Conservation (phyloP, 2,797 vertebrate species). For the Gymnothorax reevesii region DNA sequence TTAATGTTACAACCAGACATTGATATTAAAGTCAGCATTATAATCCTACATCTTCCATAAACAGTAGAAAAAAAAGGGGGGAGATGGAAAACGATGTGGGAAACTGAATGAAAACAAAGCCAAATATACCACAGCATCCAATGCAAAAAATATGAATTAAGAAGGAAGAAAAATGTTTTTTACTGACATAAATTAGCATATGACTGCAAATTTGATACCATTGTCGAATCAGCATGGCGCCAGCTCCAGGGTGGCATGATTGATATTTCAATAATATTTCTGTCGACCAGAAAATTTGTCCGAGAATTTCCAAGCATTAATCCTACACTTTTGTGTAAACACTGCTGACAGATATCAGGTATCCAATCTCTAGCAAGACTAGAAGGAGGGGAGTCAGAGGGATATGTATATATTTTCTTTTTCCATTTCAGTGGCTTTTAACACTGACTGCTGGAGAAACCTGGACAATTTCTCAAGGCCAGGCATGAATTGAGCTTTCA, state of each 20-base stretch:
- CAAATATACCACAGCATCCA: not conserved
- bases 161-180: not conserved
- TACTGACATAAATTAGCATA: not conserved
- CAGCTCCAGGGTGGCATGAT: constrained; percentile 8
- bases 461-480: constrained; percentile 21
- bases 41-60: not conserved
- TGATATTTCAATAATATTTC: constrained; percentile 19
- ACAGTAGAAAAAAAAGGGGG: not conserved
- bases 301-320: not conserved
- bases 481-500: constrained; percentile 25
- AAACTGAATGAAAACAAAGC: not conserved
- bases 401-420: constrained; percentile 25
- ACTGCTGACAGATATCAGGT: constrained; percentile 4
- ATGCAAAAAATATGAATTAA: not conserved
- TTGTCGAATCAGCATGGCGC: not conserved
- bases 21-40: not conserved
- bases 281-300: not conserved
- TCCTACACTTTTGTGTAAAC: not conserved
- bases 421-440: constrained; percentile 21
- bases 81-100: not conserved
- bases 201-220: not conserved
- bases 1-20: not conserved
- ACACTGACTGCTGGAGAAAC: constrained; percentile 17
- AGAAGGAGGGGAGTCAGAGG: constrained; percentile 2
- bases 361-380: not conserved